Evolutionary conservation across 1,140 invertebrate genomes (phyloP), one percentile per base, ranked within the genome.

Genomic region (Physella acuta): DNA sequence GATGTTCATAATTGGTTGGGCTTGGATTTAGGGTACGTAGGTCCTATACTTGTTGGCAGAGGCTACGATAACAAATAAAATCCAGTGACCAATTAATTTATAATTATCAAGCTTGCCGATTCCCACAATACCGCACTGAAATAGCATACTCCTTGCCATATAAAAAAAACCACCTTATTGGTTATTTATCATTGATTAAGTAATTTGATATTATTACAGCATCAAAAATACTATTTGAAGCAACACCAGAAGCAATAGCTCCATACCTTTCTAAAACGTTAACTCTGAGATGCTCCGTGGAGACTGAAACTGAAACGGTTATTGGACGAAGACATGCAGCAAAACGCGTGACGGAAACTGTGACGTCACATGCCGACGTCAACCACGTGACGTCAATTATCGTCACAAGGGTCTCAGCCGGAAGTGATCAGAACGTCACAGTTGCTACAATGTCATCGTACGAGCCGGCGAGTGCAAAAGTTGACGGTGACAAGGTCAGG

Each of bases 351-450:
- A 26, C 53, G 28, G 53, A 26, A 4, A 3, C 28, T 28, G 17
- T 52, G 51, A 2, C 16, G 26, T 26, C 24, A 26, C 11, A 11
- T 2, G 26, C 26, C 1, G 31, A 58, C 16, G 56, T 58, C 14
- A 34, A 30, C 36, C 56, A 58, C 36, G 36, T 58, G 2, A 58
- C 36, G 56, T 58, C 56, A 5, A 58, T 58, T 2, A 33, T 58
- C 36, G 24, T 58, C n/a, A 34, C 56, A 58, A 33, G 24, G 8
- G 14, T 34, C 20, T 16, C 33, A 16, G n/a, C 3, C 16, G 2
- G 1, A 8, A 58, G 30, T 33, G 56, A 33, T 1, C 4, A 58
- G 17, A 17, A 34, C 8, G 11, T 34, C 3, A 58, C 31, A 4
- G 31, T 58, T 3, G 56, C 56, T 20, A 58, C 8, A 20, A 14